Evolutionary conservation across 2,888 invertebrate genomes (phyloP).

Genomic region (Oscheius myriophilus): DNA sequence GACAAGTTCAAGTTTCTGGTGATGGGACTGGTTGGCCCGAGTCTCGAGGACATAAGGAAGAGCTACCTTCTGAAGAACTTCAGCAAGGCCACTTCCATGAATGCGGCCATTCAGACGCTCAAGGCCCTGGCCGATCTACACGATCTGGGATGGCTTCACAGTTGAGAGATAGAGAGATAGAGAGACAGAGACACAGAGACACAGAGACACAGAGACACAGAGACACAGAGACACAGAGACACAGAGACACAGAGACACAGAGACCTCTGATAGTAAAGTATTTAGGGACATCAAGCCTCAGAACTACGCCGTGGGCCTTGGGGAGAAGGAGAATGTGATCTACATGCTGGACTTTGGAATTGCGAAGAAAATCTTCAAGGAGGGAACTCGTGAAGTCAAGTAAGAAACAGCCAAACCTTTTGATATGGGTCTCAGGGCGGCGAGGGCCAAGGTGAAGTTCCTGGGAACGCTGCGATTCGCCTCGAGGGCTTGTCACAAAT

Average conservation of each 20-base stretch:
- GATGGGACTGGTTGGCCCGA: slow-evolving; percentile 50
- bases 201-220: background rate
- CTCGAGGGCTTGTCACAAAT: slow-evolving; percentile 40
- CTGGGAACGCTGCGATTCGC: slow-evolving; percentile 50
- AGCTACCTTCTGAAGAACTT: slow-evolving; percentile 36
- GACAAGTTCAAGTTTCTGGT: slow-evolving; percentile 38
- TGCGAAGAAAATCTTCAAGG: slow-evolving; percentile 27
- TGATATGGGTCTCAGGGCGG: background rate
- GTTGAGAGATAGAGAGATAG: slow-evolving; percentile 4
- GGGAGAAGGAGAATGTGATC: slow-evolving; percentile 15
- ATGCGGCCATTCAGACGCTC: slow-evolving; percentile 41
- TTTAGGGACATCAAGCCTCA: slow-evolving; percentile 39
- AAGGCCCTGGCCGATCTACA: slow-evolving; percentile 43
- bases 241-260: too few relatives aligned
- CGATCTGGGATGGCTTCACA: slow-evolving; percentile 43
- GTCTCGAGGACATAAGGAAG: slow-evolving; percentile 45
- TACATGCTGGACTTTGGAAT: slow-evolving; percentile 31
- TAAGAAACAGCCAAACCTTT: background rate
- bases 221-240: background rate
- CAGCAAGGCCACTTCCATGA: slow-evolving; percentile 35
- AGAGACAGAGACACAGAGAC: too few relatives aligned
- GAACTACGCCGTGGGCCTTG: slow-evolving; percentile 43
- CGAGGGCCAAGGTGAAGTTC: slow-evolving; percentile 47
- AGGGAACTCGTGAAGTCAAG: slow-evolving; percentile 11
- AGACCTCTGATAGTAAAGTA: too few relatives aligned